Evolutionary conservation across 2,797 vertebrate genomes (phyloP).

Genomic region (Monodelphis domestica): DNA sequence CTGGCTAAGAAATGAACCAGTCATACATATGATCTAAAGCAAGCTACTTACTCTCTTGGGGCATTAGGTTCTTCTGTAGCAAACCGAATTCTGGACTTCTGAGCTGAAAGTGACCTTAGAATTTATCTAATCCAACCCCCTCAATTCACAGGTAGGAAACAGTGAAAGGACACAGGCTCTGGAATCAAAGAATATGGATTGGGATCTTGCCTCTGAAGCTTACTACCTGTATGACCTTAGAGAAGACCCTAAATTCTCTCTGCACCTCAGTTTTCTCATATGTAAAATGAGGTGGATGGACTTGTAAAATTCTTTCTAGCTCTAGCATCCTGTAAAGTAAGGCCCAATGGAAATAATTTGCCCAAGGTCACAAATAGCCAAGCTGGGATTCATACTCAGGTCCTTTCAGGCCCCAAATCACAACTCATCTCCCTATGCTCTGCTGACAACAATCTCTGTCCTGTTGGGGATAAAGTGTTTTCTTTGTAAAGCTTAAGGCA

Average conservation of each 20-base stretch:
- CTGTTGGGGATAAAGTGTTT: neutral
- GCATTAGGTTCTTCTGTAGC: neutral
- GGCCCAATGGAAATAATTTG: neutral
- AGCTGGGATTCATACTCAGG: neutral
- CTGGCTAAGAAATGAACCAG: neutral
- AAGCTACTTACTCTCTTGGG: neutral
- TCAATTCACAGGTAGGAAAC: neutral
- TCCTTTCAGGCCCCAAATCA: neutral
- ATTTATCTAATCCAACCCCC: neutral
- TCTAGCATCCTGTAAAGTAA: neutral
- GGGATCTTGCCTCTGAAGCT: neutral
- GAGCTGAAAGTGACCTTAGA: neutral
- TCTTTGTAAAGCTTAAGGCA: neutral
- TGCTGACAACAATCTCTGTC: neutral
- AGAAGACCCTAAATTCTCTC: neutral
- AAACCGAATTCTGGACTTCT: neutral
- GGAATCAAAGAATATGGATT: neutral
- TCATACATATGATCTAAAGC: neutral
- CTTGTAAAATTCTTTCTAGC: neutral
- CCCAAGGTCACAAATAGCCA: neutral
- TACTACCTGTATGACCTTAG: neutral
- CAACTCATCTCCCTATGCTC: neutral
- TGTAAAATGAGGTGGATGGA: neutral
- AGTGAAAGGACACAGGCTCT: neutral
- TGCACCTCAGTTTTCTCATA: neutral